Evolutionary conservation across 2,888 invertebrate species (phyloP), one percentile per base, ranked within the genome.

Genomic region (Orthosia incerta): DNA sequence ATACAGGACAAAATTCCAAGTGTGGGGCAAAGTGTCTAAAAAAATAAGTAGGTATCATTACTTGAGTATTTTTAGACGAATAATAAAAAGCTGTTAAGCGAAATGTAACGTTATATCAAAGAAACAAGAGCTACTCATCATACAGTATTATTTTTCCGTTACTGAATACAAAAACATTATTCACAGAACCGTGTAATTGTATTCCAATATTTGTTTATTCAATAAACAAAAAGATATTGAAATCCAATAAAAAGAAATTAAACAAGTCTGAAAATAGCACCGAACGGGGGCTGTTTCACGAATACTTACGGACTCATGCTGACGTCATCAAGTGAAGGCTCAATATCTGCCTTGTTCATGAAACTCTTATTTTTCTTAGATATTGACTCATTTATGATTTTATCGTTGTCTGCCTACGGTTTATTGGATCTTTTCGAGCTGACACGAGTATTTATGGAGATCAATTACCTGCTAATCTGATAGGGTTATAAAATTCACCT

Each of bases 301-400:
- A 77, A 77, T 77, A 67, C 67, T 67, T 53, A 60, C 55, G 31
- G n/a, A 45, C 57, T 67, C 62, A 53, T 56, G 50, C 20, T 68
- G 71, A 78, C 71, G 71, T 82, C 67, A 71, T 57, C 68, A 65
- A 77, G 69, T 31, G 26, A 65, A 57, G 12, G 50, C 62, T 70
- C 57, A 26, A 60, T 39, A 59, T 60, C 76, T 48, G 56, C 11
- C 60, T 80, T 60, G 50, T 66, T 76, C 39, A 31, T 53, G 55
- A 64, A 64, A 79, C 68, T 68, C n/a, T 18, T 65, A 66, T 59
- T 81, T 79, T 64, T 62, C 45, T 57, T 50, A 23, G 66, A 48
- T 59, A 51, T 59, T 67, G 70, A 76, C 59, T 80, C 65, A 69
- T 56, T 69, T n/a, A 18, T 50, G 61, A 65, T 62, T 69, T 57